Evolutionary conservation across 2,113 vertebrate genomes (phyloP), one percentile per base, ranked within the genome.

Genomic region (Trogon melanurus): DNA sequence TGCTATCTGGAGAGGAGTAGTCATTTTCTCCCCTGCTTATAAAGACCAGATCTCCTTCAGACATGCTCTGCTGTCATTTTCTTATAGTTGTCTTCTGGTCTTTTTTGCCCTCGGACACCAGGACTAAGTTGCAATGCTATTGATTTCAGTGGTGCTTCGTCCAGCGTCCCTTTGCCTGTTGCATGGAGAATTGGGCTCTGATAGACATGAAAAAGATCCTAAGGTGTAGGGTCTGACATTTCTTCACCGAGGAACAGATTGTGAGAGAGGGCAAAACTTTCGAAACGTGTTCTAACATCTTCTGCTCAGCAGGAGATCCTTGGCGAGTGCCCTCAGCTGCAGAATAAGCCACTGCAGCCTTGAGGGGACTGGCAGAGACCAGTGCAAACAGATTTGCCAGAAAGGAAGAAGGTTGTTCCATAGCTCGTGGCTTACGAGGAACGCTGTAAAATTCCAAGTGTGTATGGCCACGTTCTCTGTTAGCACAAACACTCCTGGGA

Each of bases 321-420:
- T 44, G 5, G 69, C 51, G 70, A 61, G 45, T 53, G 30, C 18
- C 13, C 23, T 88, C 17, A 30, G 10, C 13, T 84, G 51, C 65
- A 47, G 73, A 66, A 58, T 36, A 54, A 90, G 26, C 25, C 57
- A 51, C 5, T 26, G 32, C 48, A 87, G 61, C 56, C 57, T 32
- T 18, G 29, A 54, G 47, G 56, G 48, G 51, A 89, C 66, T 95
- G 88, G 76, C 61, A 96, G 85, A 82, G 93, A 92, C 85, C 84
- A 66, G 41, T 61, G 56, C 81, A 83, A 96, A 95, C 16, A 23
- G 79, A 54, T 93, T 86, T 96, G 41, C 15, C 79, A 72, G 92
- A 96, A 88, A 87, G 57, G 66, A 86, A 78, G 73, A 66, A 83
- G 76, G 45, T 57, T 76, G 30, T 50, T 94, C 15, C 41, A 36